phyloP scores from a whole-genome alignment of 2,888 invertebrate species.

The Meiosimyza platycephala region DNA sequence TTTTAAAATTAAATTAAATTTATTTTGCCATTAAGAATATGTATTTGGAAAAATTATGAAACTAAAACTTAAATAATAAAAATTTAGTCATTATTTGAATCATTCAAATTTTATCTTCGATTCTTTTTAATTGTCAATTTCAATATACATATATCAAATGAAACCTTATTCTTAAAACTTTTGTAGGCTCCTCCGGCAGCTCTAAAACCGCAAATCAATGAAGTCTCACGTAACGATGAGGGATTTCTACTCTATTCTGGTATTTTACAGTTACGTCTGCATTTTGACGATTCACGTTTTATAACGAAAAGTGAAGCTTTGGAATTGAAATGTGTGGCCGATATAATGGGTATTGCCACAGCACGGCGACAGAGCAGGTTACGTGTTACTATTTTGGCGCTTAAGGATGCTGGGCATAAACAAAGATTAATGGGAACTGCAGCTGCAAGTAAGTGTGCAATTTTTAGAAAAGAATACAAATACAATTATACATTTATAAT shows the following conservation, averaged over 20 bases:
- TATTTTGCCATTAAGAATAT: no score
- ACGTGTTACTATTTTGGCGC: constrained; percentile 62
- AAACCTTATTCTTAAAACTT: not conserved
- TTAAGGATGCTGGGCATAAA: constrained; percentile 63
- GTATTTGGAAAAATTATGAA: no score
- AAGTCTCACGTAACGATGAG: constrained; percentile 63
- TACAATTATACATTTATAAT: no score
- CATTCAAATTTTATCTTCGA: no score
- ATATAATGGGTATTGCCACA: constrained; percentile 60
- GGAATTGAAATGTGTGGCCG: constrained; percentile 63
- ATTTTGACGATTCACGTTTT: constrained; percentile 64
- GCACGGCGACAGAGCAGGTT: constrained; percentile 59
- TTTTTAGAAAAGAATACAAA: no score
- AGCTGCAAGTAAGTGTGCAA: not conserved
- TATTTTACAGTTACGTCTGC: constrained; percentile 64
- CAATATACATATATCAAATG: no score
- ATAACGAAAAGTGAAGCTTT: constrained; percentile 62
- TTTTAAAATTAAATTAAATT: constrained; percentile 9
- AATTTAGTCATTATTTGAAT: no score
- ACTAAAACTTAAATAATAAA: no score
- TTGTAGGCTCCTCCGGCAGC: constrained; percentile 60
- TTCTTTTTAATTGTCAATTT: no score
- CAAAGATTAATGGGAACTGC: constrained; percentile 60
- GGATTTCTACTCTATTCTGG: constrained; percentile 64
- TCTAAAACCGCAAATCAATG: constrained; percentile 65